phyloP scores from a whole-genome alignment of 2,113 vertebrate genomes.

The Opisthocomus hoazin region DNA sequence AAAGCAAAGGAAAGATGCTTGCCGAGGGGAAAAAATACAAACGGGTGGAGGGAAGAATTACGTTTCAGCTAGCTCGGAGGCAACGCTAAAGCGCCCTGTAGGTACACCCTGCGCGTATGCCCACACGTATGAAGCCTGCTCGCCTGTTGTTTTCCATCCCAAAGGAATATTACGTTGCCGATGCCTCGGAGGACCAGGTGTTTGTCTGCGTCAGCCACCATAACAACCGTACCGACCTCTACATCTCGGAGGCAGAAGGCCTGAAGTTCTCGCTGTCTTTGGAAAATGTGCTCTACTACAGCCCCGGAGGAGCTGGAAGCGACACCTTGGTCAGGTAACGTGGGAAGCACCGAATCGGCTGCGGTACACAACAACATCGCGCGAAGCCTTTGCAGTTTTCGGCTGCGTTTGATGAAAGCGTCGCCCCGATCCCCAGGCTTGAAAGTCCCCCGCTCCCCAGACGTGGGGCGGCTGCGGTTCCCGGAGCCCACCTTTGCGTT shows the following conservation, averaged over 20 bases:
- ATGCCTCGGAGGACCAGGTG: constrained; percentile 96
- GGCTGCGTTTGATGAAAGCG: accelerated
- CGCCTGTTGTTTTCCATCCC: neutral
- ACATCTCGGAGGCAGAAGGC: constrained; percentile 95
- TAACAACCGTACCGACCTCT: constrained; percentile 90
- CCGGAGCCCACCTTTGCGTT: accelerated
- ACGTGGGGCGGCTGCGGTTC: accelerated
- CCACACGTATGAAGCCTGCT: accelerated
- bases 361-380: accelerated
- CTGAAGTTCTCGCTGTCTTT: constrained; percentile 91
- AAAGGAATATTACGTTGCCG: constrained; percentile 93
- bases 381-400: neutral
- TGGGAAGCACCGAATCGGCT: accelerated
- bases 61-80: neutral
- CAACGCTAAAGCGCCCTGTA: neutral
- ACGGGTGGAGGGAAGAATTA: neutral
- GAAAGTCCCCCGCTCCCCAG: accelerated
- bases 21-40: neutral
- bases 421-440: accelerated
- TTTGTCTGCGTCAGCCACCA: constrained; percentile 96
- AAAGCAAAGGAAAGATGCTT: neutral
- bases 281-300: constrained; percentile 92
- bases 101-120: neutral
- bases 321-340: constrained; percentile 91
- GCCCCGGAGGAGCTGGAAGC: constrained; percentile 86